Evolutionary conservation across 2,113 vertebrate genomes (phyloP), one percentile per base, ranked within the genome.

Genomic region (Lichenostomus cassidix): DNA sequence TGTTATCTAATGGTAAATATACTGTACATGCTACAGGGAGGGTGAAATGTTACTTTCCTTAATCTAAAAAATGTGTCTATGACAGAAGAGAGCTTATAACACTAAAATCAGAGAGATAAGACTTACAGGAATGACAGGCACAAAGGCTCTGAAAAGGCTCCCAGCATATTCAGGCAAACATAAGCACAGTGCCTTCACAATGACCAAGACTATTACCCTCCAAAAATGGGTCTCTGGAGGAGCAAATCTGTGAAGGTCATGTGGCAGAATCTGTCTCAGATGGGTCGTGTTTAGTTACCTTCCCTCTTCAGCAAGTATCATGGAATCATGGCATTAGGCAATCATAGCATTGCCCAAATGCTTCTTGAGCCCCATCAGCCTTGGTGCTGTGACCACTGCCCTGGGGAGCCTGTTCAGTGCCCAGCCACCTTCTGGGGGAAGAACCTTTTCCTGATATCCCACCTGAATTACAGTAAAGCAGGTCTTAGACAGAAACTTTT

Each of bases 401-500:
- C n/a, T 76, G 41, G 21, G 14, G 17, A 47, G 21, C 16, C 27
- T 41, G n/a, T 7, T 7, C 39, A 60, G 20, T 15, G 39, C 39
- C 24, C 4, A 8, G 0, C 11, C n/a, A 18, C 29, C n/a, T 9
- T 13, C 60, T 47, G 31, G 17, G 29, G 1, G 2, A 42, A 22
- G 49, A 49, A 9, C 8, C 4, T 35, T 63, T 42, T 42, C 41
- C 63, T 42, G 0, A 7, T 9, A 62, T 20, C 4, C 7, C 41
- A 8, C 12, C 41, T 23, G 13, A 53, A 35, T 16, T 7, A 29
- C n/a, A 58, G 22, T 21, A 80, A 65, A 29, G 1, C 20, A 55
- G 8, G 3, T 7, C 21, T n/a, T 49, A 46, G n/a, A 29, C 9
- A 31, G 0, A 5, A 58, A 46, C 4, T 0, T 29, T 49, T 77